These are phyloP conservation scores for Lepus europaeus DNA, from an alignment of 2,113 vertebrate species.

Conservation along the genomic window DNA sequence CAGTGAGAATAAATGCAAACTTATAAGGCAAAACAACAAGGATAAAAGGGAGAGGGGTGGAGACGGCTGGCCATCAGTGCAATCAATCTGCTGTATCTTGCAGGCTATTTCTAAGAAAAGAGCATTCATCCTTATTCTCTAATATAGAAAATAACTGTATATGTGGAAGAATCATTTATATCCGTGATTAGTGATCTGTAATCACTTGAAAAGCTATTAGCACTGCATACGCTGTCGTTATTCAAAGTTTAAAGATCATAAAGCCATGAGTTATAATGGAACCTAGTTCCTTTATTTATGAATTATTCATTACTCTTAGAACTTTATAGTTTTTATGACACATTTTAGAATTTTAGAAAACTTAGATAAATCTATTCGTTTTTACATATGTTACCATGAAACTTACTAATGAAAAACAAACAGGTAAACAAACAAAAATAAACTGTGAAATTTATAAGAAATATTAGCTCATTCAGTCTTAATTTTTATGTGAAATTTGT, in stretches of 20 bases:
- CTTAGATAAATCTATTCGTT: constrained; percentile 56
- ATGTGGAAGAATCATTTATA: background rate
- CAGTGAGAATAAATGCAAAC: background rate
- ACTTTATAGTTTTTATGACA: background rate
- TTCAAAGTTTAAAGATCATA: background rate
- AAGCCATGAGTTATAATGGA: background rate
- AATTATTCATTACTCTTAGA: background rate
- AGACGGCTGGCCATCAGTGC: background rate
- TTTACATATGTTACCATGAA: background rate
- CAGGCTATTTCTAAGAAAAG: background rate
- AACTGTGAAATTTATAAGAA: constrained; percentile 29
- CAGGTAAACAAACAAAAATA: background rate
- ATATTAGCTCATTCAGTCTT: constrained; percentile 12
- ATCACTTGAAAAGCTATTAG: background rate
- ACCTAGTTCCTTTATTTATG: background rate
- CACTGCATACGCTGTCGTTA: background rate
- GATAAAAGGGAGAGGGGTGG: background rate
- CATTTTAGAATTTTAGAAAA: constrained; percentile 36
- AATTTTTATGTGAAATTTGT: constrained; percentile 31
- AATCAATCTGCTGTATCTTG: background rate
- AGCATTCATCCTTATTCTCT: background rate
- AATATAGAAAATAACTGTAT: background rate
- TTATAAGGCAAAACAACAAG: background rate
- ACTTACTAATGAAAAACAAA: background rate
- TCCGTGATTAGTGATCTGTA: background rate